These are phyloP conservation scores for Recurvirostra avosetta DNA, from an alignment of 2,113 vertebrate genomes.

Conservation along the genomic window DNA sequence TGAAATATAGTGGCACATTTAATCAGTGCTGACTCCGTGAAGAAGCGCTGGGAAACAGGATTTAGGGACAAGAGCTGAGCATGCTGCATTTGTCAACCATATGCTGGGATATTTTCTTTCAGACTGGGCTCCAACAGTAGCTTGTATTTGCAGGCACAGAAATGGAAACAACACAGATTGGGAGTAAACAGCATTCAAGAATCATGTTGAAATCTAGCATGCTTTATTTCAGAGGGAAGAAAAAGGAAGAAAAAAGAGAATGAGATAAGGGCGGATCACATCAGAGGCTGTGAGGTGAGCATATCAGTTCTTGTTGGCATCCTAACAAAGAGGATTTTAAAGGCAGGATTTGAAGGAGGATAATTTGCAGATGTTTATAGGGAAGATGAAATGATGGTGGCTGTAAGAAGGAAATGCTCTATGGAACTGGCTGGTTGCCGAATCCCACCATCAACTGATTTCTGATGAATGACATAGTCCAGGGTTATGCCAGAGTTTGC, in stretches of 20 bases:
- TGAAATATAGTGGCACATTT: neutral
- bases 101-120: slow-evolving; percentile 34
- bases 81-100: neutral
- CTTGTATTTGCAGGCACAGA: neutral
- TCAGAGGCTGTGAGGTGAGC: neutral
- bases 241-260: neutral
- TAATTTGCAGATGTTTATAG: neutral
- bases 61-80: neutral
- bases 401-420: neutral
- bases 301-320: fast-evolving
- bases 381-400: neutral
- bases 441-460: neutral
- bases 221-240: neutral
- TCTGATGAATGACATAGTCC: neutral
- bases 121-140: neutral
- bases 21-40: neutral
- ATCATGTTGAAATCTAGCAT: neutral
- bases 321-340: neutral
- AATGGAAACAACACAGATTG: neutral
- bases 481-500: neutral
- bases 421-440: neutral
- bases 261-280: neutral
- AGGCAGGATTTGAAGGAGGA: neutral
- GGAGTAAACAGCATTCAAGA: neutral
- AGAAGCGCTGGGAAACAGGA: neutral